Evolutionary conservation across 1,140 invertebrate genomes (phyloP), one percentile per base, ranked within the genome.

Genomic region (Onthophagus taurus): DNA sequence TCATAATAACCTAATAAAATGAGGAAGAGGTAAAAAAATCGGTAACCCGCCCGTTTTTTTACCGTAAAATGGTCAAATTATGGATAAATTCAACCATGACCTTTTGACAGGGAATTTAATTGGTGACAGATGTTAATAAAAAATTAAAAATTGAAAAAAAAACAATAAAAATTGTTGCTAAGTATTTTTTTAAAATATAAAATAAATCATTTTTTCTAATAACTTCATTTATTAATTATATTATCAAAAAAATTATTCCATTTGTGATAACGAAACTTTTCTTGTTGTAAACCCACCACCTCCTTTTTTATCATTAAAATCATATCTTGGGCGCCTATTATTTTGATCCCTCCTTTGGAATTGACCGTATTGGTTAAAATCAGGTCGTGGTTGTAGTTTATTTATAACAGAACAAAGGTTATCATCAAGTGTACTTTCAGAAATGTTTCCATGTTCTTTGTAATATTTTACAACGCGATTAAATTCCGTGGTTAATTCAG

Each of bases 401-500:
- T 5, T 21, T 36, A 36, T 36, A 20, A 20, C 34, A 11, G 18
- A 20, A 13, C 3, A 20, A 18, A 36, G 18, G 12, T 36, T 17
- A 9, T 36, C 9, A 5, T 36, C 34, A 13, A 36, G 12, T 3
- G 13, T 20, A 19, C 41, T 37, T 16, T 63, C 42, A 37, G 59
- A 47, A 39, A 73, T 58, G 44, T 66, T 61, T 36, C 61, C 64
- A 29, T 65, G 49, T 24, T 66, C 61, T 37, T 55, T 57, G 1
- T 76, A 53, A 31, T 63, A 53, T 36, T 67, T 64, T 18, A 65
- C 31, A 11, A 76, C 50, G 30, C 63, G 52, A 4, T 60, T 50
- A 17, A 76, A 63, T 51, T 76, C 70, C 0, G 54, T 4, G 9
- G 57, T 48, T 9, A 66, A 6, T 37, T 70, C 65, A 36, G 61